Percentiles rank a stretch among this genome's conserved stretches.
phyloP scores from a whole-genome alignment of 92 coral and sea anemone genomes.

The Phenganax subtilis region DNA sequence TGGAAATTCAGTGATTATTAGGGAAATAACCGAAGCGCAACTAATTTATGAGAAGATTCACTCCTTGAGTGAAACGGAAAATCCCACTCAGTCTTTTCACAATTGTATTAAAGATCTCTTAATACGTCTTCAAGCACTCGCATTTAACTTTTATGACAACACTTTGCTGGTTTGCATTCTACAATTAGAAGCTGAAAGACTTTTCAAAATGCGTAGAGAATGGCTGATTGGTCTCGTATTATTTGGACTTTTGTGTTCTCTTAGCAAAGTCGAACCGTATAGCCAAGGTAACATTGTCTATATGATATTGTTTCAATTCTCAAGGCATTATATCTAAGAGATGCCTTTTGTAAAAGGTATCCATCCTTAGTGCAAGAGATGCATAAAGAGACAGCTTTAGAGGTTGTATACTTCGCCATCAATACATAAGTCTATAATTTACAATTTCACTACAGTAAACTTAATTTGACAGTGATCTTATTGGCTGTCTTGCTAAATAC shows the following conservation, averaged over 20 bases:
- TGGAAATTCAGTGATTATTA: not conserved
- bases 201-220: not conserved
- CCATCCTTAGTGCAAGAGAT: too few relatives aligned
- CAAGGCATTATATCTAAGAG: too few relatives aligned
- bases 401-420: too few relatives aligned
- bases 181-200: too few relatives aligned
- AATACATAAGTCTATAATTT: too few relatives aligned
- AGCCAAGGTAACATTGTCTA: conserved; percentile 10
- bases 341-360: too few relatives aligned
- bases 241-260: not conserved
- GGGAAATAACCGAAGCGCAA: not conserved
- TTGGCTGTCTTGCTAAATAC: too few relatives aligned
- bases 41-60: conserved; percentile 8
- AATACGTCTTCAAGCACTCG: not conserved
- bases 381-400: too few relatives aligned
- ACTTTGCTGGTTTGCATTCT: not conserved
- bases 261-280: not conserved
- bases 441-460: too few relatives aligned
- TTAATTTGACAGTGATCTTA: too few relatives aligned
- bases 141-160: not conserved
- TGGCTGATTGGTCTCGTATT: not conserved
- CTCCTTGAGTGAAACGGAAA: conserved; percentile 1
- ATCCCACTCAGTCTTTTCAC: not conserved
- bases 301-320: not conserved
- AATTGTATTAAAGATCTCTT: not conserved